Conservation (phyloP, 2,888 invertebrate genomes). For the Choristoneura rosaceana region DNA sequence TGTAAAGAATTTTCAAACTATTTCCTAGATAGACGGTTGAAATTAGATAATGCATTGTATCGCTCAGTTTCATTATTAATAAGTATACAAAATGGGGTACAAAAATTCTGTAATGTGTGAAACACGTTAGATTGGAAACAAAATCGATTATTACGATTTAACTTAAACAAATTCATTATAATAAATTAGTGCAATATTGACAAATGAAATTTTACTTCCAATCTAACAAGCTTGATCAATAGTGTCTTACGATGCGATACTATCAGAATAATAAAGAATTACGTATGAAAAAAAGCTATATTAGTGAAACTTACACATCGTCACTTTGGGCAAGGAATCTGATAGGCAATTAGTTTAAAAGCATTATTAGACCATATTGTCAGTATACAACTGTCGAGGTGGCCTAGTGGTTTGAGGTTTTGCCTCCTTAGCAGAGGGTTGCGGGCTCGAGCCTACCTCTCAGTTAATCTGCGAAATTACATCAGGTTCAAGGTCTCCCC, state of each 20-base stretch:
- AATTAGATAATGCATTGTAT: conserved; percentile 27
- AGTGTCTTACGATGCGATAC: conserved; percentile 7
- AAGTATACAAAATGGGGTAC: conserved; percentile 46
- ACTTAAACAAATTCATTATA: no score
- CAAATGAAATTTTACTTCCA: conserved; percentile 7
- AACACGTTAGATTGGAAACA: conserved; percentile 27
- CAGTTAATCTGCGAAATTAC: no score
- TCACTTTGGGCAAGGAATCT: no score
- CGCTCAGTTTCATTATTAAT: conserved; percentile 37
- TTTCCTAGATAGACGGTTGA: conserved; percentile 19
- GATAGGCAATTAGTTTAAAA: neutral
- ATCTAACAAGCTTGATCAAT: conserved; percentile 21
- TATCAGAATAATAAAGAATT: neutral
- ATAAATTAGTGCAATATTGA: neutral
- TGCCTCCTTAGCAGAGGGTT: no score
- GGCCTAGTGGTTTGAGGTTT: no score
- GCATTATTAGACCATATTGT: no score
- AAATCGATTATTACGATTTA: neutral
- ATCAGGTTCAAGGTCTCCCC: no score
- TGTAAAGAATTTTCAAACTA: conserved; percentile 31
- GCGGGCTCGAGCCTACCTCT: no score
- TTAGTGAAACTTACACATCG: neutral
- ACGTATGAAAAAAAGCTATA: neutral
- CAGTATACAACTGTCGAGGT: no score
- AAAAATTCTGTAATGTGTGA: conserved; percentile 50